Evolutionary conservation across 30 jellyfish, hydroid and myxozoan species (phyloP).

Genomic region (Euphysa ruthae): DNA sequence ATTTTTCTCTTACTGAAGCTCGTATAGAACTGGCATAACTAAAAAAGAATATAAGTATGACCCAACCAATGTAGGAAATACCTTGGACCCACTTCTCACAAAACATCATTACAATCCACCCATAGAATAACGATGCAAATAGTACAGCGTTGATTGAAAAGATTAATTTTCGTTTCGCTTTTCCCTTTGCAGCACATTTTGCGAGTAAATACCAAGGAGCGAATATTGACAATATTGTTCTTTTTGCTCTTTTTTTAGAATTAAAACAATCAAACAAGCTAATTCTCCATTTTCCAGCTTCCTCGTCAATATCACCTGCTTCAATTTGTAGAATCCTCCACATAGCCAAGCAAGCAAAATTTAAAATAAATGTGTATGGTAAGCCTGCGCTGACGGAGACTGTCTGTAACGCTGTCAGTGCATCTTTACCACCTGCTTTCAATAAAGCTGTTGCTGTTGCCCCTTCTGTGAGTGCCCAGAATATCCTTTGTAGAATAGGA

Average conservation of each 20-base stretch:
- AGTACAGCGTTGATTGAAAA: constrained; percentile 13
- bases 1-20: constrained; percentile 42
- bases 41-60: constrained; percentile 37
- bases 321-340: constrained; percentile 78
- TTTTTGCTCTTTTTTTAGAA: constrained; percentile 9
- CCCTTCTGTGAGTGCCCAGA: constrained; percentile 94
- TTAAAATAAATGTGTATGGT: constrained; percentile 57
- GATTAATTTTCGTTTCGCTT: not conserved
- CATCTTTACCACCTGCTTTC: constrained; percentile 70
- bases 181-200: constrained; percentile 45
- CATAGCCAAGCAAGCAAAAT: constrained; percentile 83
- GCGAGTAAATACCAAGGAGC: constrained; percentile 72
- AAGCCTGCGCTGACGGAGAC: constrained; percentile 79
- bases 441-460: constrained; percentile 87
- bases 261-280: constrained; percentile 34
- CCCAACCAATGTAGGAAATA: constrained; percentile 68
- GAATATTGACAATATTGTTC: constrained; percentile 27
- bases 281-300: constrained; percentile 46
- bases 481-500: constrained; percentile 74
- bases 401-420: constrained; percentile 76
- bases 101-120: constrained; percentile 53
- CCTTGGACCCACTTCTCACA: constrained; percentile 48
- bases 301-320: constrained; percentile 57
- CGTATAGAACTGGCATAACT: constrained; percentile 65
- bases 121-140: constrained; percentile 39